These are phyloP conservation scores for Natrix natrix DNA, from an alignment of 2,797 vertebrate species.

Conservation along the genomic window DNA sequence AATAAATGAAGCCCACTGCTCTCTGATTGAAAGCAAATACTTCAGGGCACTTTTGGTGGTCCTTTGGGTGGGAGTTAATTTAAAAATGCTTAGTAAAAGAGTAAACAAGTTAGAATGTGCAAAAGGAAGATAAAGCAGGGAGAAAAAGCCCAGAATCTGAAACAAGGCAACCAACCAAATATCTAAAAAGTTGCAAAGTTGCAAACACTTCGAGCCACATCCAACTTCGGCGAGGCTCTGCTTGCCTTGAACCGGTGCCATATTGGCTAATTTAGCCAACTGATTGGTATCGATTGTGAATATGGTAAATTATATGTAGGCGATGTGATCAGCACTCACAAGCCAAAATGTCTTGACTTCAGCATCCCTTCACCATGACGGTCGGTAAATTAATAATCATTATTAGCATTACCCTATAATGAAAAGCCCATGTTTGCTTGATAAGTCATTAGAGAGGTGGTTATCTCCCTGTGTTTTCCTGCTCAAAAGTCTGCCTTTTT, in stretches of 20 bases:
- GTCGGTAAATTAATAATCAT: conserved; percentile 18
- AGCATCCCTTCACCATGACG: neutral
- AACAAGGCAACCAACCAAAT: conserved; percentile 53
- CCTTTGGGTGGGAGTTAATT: conserved; percentile 66
- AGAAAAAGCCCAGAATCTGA: conserved; percentile 47
- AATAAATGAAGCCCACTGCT: conserved; percentile 67
- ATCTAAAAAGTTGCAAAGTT: conserved; percentile 43
- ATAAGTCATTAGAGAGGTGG: neutral
- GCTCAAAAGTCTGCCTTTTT: neutral
- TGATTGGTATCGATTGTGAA: conserved; percentile 46
- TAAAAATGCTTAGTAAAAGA: conserved; percentile 69
- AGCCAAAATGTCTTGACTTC: conserved; percentile 37
- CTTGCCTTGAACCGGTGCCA: conserved; percentile 6
- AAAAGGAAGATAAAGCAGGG: conserved; percentile 67
- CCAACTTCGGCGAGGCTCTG: neutral
- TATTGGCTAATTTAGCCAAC: conserved; percentile 32
- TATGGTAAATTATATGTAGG: conserved; percentile 39
- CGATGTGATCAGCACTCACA: conserved; percentile 38
- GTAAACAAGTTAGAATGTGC: conserved; percentile 71
- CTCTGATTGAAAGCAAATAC: conserved; percentile 70
- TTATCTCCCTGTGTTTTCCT: neutral
- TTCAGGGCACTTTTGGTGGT: conserved; percentile 56
- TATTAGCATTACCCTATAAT: conserved; percentile 4
- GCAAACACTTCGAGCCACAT: conserved; percentile 50
- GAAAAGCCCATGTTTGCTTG: accelerated